Conservation (phyloP, 2,797 vertebrate species). For the Tenualosa thibaudeaui region DNA sequence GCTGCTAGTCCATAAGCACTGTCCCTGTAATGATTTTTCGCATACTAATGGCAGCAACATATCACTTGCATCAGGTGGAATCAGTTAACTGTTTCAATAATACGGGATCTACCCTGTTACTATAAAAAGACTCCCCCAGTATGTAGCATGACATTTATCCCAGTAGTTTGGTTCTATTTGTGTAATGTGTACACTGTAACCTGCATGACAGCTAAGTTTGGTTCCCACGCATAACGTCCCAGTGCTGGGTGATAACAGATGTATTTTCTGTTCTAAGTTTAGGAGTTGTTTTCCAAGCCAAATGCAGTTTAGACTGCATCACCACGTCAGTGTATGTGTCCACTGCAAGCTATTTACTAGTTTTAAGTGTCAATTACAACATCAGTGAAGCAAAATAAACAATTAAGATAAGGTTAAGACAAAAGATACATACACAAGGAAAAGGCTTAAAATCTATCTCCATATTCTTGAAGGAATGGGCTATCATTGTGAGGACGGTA, state of each 20-base stretch:
- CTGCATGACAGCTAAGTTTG: conserved; percentile 50
- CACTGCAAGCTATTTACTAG: neutral
- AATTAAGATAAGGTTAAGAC: neutral
- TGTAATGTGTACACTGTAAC: conserved; percentile 34
- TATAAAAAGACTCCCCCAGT: neutral
- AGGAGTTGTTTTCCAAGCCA: conserved; percentile 38
- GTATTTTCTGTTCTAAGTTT: conserved; percentile 43
- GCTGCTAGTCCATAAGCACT: no score
- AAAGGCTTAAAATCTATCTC: no score
- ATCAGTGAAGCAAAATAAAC: neutral
- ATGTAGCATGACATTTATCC: conserved; percentile 24
- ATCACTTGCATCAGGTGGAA: neutral
- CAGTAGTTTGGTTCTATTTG: conserved; percentile 27
- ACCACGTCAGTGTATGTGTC: neutral
- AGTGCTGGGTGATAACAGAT: conserved; percentile 29
- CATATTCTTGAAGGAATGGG: no score
- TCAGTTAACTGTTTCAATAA: neutral
- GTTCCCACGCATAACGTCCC: conserved; percentile 32
- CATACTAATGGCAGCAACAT: neutral
- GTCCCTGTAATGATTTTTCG: neutral
- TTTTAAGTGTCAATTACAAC: neutral
- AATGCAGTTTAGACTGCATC: conserved; percentile 26
- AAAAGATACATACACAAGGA: no score
- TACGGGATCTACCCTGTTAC: neutral
- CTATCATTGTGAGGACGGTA: no score